phyloP scores from a whole-genome alignment of 2,113 vertebrate genomes.

The Arizona elegans region DNA sequence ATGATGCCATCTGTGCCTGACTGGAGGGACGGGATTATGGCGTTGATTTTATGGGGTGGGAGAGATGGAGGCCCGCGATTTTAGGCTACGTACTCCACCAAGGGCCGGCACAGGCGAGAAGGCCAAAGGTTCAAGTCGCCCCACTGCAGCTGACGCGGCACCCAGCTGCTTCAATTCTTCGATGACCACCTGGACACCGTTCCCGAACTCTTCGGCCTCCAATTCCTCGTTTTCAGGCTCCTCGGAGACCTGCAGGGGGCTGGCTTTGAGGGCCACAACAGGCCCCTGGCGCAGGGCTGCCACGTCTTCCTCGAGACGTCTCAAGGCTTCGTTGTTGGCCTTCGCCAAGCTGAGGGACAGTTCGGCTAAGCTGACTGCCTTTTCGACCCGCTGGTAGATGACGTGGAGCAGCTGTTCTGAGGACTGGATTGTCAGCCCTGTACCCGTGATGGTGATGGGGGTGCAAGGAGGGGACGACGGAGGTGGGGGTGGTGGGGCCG shows the following conservation, averaged over 20 bases:
- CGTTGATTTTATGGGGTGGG: background rate
- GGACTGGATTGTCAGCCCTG: conserved; percentile 58
- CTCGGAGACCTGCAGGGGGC: background rate
- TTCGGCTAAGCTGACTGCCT: conserved; percentile 63
- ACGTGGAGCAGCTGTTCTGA: conserved; percentile 69
- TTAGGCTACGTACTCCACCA: background rate
- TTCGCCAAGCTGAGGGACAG: conserved; percentile 60
- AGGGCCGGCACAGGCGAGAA: conserved; percentile 35
- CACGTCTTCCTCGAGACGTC: conserved; percentile 63
- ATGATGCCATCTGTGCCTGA: conserved; percentile 26
- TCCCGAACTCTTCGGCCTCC: conserved; percentile 63
- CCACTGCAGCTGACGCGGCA: conserved; percentile 20
- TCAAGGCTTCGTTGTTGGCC: conserved; percentile 65
- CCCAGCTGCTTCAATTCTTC: conserved; percentile 68
- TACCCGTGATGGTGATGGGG: conserved; percentile 62
- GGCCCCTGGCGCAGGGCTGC: conserved; percentile 43
- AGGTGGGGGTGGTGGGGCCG: conserved; percentile 11
- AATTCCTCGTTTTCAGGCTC: conserved; percentile 54
- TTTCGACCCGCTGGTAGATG: conserved; percentile 70
- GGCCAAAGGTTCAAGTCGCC: conserved; percentile 41
- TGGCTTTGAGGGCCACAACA: background rate
- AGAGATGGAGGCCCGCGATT: background rate
- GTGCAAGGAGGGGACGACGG: conserved; percentile 41
- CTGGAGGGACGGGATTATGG: background rate
- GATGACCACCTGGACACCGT: conserved; percentile 66